Conservation (phyloP, 2,888 invertebrate species). For the Trissolcus japonicus region DNA sequence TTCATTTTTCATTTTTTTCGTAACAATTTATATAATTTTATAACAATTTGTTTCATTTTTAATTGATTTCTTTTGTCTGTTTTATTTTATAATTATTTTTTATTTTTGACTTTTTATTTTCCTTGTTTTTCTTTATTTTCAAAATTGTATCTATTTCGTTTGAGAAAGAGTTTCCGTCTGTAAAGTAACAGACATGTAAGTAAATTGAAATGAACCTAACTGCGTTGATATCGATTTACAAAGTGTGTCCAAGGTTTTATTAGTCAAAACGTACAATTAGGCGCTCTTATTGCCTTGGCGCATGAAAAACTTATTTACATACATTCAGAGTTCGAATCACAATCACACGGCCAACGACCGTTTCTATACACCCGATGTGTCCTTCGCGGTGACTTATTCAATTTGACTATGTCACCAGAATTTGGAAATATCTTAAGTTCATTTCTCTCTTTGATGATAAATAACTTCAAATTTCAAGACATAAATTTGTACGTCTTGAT, state of each 20-base stretch:
- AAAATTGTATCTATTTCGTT: too few species aligned
- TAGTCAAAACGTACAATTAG: slow-evolving; percentile 33
- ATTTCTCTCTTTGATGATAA: too few species aligned
- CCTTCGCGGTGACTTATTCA: slow-evolving; percentile 28
- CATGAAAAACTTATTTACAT: slow-evolving; percentile 34
- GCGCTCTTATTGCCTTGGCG: slow-evolving; percentile 12
- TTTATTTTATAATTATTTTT: too few species aligned
- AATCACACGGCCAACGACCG: slow-evolving; percentile 31
- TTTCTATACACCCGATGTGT: slow-evolving; percentile 20
- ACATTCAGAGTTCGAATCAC: neutral
- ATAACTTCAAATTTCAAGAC: too few species aligned
- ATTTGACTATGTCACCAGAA: slow-evolving; percentile 1
- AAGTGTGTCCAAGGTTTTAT: slow-evolving; percentile 25
- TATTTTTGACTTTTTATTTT: too few species aligned
- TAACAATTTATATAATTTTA: too few species aligned
- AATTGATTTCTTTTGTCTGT: too few species aligned
- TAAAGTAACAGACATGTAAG: neutral
- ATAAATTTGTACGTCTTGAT: neutral
- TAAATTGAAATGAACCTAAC: slow-evolving; percentile 13
- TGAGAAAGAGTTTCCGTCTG: too few species aligned
- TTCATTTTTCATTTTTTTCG: too few species aligned
- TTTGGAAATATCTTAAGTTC: neutral
- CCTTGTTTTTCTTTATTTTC: too few species aligned
- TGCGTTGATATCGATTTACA: slow-evolving; percentile 13
- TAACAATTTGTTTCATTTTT: too few species aligned